Conservation (phyloP, 2,888 invertebrate species). For the Erynnis tages region DNA sequence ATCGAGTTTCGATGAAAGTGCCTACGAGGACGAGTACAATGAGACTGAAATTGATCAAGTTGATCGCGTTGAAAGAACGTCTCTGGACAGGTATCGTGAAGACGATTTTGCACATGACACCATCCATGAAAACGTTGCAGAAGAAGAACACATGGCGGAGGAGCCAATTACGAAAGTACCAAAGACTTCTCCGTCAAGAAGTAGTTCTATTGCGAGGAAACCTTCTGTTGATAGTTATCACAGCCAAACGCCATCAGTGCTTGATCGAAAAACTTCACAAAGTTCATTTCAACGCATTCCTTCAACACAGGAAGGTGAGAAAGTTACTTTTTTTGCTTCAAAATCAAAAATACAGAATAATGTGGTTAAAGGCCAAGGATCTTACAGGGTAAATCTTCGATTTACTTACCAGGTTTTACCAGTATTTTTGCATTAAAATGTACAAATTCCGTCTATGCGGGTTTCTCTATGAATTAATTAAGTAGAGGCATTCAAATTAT, state of each 20-base stretch:
- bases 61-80: constrained; percentile 61
- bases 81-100: constrained; percentile 72
- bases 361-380: no score
- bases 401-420: no score
- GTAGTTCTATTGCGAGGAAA: constrained; percentile 59
- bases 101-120: constrained; percentile 66
- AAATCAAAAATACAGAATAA: no score
- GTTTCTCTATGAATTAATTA: no score
- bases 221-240: constrained; percentile 74
- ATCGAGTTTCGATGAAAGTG: constrained; percentile 76
- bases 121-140: constrained; percentile 57
- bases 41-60: constrained; percentile 78
- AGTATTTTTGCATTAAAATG: no score
- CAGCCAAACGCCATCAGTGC: constrained; percentile 68
- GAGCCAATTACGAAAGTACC: constrained; percentile 57
- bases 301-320: constrained; percentile 67
- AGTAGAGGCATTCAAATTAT: no score
- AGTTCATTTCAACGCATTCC: constrained; percentile 68
- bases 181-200: constrained; percentile 70
- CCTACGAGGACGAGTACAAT: constrained; percentile 78
- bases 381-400: no score
- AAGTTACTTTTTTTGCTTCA: constrained; percentile 11
- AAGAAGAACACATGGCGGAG: constrained; percentile 62
- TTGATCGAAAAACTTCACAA: constrained; percentile 74
- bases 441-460: no score